These are phyloP conservation scores for Lepidiolamprologus cunningtoni DNA, from an alignment of 2,113 vertebrate species.

Conservation along the genomic window DNA sequence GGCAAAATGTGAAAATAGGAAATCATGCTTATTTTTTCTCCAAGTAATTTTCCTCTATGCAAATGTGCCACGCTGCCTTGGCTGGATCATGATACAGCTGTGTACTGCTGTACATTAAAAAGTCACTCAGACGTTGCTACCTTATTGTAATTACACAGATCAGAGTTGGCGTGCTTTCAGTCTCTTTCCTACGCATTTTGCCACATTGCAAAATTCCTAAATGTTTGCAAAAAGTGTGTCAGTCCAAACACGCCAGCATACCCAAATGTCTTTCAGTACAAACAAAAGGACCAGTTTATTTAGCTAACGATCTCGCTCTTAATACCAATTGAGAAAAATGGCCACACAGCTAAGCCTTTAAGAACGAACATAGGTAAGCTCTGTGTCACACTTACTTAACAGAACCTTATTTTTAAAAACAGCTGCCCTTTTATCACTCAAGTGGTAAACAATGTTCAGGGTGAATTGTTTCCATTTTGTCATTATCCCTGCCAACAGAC, in stretches of 20 bases:
- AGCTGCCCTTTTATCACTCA: background rate
- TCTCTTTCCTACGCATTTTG: background rate
- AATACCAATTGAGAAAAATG: background rate
- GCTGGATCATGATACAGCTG: background rate
- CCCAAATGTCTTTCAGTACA: background rate
- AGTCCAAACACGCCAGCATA: background rate
- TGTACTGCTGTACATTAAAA: background rate
- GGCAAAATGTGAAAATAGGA: background rate
- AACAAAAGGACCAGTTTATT: conserved; percentile 20
- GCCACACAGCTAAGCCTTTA: background rate
- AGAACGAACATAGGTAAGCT: background rate
- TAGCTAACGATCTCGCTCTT: background rate
- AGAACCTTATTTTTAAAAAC: background rate
- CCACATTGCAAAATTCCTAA: background rate
- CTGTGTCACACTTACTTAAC: background rate
- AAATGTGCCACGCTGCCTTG: background rate
- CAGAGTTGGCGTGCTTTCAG: background rate
- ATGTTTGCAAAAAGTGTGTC: background rate
- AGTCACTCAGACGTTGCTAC: background rate
- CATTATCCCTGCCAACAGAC: conserved; percentile 3
- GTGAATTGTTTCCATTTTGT: background rate
- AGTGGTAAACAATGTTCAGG: background rate
- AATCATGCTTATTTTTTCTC: background rate
- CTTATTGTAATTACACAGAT: background rate
- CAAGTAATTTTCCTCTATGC: background rate